These are phyloP conservation scores for Saxicola maurus DNA, from an alignment of 2,797 vertebrate genomes.

Conservation along the genomic window DNA sequence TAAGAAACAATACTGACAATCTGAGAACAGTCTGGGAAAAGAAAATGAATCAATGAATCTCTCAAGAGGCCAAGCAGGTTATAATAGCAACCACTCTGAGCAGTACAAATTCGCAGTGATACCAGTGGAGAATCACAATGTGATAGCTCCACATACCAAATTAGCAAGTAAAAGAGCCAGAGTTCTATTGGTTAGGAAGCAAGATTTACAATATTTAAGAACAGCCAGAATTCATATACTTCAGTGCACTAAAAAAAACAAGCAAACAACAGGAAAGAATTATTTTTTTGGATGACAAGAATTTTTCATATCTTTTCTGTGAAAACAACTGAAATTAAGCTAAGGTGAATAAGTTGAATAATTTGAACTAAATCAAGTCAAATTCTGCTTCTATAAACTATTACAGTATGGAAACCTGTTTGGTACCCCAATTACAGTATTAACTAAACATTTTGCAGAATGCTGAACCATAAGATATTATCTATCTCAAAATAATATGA, in stretches of 20 bases:
- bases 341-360: background rate
- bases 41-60: constrained; percentile 34
- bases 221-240: background rate
- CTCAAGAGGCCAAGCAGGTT: constrained; percentile 15
- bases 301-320: background rate
- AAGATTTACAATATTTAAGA: background rate
- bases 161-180: background rate
- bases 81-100: background rate
- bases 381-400: background rate
- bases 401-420: background rate
- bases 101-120: background rate
- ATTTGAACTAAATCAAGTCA: background rate
- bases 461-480: background rate
- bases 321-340: background rate
- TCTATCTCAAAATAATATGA: background rate
- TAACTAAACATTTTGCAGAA: background rate
- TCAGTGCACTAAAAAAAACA: background rate
- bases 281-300: background rate
- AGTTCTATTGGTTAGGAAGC: background rate
- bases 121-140: background rate
- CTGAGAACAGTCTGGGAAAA: constrained; percentile 22
- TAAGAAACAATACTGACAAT: constrained; percentile 60
- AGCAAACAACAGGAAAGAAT: fast-evolving
- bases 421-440: background rate
- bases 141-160: background rate